Evolutionary conservation across 2,888 invertebrate genomes (phyloP).

Genomic region (Aphelenchoides bicaudatus): DNA sequence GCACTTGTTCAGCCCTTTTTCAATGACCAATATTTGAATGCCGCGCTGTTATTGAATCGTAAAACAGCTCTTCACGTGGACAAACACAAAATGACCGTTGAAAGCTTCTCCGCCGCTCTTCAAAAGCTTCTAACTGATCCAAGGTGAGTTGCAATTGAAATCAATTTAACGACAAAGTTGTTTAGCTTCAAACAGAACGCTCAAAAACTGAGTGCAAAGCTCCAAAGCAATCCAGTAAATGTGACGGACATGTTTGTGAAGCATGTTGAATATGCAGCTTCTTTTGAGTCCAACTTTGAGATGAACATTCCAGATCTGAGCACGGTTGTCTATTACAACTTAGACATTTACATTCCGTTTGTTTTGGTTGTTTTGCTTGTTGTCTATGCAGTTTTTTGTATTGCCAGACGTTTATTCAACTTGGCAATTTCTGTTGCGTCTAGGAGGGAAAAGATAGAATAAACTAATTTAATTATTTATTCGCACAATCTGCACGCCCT

Average conservation of each 20-base stretch:
- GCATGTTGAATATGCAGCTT: conserved; percentile 9
- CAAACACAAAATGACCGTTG: background rate
- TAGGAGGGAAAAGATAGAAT: too few species aligned
- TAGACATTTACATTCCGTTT: conserved; percentile 15
- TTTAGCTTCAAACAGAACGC: conserved; percentile 8
- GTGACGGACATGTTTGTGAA: conserved; percentile 6
- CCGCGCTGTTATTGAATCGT: background rate
- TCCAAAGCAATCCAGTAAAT: conserved; percentile 1
- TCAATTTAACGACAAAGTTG: background rate
- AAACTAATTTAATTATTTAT: background rate
- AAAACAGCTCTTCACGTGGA: conserved; percentile 10
- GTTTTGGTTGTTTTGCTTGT: background rate
- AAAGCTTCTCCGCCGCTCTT: background rate
- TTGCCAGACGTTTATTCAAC: background rate
- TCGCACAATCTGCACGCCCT: conserved; percentile 1
- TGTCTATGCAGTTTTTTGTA: background rate
- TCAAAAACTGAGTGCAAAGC: conserved; percentile 9
- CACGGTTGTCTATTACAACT: background rate
- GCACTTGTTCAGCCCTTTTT: too few species aligned
- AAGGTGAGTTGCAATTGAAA: background rate
- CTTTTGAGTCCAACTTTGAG: conserved; percentile 2
- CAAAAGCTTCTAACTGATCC: background rate
- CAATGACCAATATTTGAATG: conserved; percentile 5
- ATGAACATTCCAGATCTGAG: conserved; percentile 9
- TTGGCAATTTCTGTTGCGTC: too few species aligned